Evolutionary conservation across 1,140 invertebrate genomes (phyloP).

Genomic region (Drosophila sucinea): DNA sequence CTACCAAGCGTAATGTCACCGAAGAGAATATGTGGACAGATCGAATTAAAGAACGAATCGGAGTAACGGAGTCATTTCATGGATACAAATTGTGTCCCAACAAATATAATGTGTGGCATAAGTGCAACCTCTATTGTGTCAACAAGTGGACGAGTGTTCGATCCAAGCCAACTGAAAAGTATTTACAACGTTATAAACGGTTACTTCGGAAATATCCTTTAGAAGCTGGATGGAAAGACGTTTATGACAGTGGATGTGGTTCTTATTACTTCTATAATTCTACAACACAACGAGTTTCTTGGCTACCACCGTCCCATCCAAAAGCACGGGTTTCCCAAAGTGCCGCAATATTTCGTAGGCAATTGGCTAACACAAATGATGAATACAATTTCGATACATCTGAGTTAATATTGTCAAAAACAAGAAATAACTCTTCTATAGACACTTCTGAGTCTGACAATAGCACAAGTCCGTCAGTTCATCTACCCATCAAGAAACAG

Average conservation of each 20-base stretch:
- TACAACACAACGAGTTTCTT: conserved; percentile 87
- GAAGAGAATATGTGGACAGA: conserved; percentile 84
- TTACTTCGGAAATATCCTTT: conserved; percentile 95
- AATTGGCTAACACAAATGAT: conserved; percentile 82
- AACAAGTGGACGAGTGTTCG: conserved; percentile 93
- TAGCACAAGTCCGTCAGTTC: conserved; percentile 8
- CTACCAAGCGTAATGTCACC: conserved; percentile 54
- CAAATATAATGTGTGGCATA: conserved; percentile 97
- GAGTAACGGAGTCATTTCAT: conserved; percentile 85
- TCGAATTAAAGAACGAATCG: conserved; percentile 83
- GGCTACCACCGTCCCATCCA: conserved; percentile 97
- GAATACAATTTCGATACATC: conserved; percentile 53
- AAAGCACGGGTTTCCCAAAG: conserved; percentile 91
- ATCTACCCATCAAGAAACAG: conserved; percentile 45
- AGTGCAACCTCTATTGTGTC: conserved; percentile 94
- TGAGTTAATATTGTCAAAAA: conserved; percentile 22
- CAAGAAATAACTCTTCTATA: conserved; percentile 17
- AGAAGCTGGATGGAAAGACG: conserved; percentile 95
- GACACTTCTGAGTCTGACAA: conserved; percentile 38
- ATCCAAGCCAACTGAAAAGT: conserved; percentile 88
- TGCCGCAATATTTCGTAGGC: conserved; percentile 91
- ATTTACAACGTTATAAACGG: conserved; percentile 89
- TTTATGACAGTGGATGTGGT: conserved; percentile 93
- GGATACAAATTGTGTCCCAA: conserved; percentile 95
- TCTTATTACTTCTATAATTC: conserved; percentile 74